Evolutionary conservation across 1,140 invertebrate genomes (phyloP), one percentile per base, ranked within the genome.

Genomic region (Reticulitermes speratus): DNA sequence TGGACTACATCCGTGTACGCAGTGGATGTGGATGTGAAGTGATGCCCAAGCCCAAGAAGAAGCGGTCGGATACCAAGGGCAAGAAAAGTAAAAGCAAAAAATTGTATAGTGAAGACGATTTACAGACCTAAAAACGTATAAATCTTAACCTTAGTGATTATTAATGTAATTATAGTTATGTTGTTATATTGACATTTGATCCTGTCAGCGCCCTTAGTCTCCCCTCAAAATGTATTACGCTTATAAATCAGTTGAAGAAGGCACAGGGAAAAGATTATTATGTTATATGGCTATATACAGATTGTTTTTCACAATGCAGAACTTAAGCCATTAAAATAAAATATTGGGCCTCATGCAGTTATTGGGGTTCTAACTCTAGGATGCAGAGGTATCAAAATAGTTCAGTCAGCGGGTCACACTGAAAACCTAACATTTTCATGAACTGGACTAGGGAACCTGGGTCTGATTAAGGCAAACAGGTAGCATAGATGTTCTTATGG

Each of bases 1-100:
- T 86, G 14, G 97, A 97, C 91, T 96, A 97, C 91, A 96, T 97
- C 87, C 92, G 92, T 88, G 94, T 97, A 81, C 93, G 96, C 86
- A 96, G 95, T 88, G 97, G 96, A 16, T 97, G 96, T 91, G 94
- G 95, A 87, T 97, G 97, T 90, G 94, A 96, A 90, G 85, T 86
- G 38, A 75, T 81, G 85, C 85, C 85, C 32, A 86, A 86, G 44
- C 59, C 85, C n/a, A 86, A 86, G 85, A 86, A 86, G 69, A 86
- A 86, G 48, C 85, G 65, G 5, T 32, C 59, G 12, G 30, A 65
- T 45, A 32, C 59, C 32, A 55, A 81, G 30, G 55, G 55, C 23
- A 65, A 52, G 59, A 86, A 86, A 45, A 86, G 38, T 30, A 81
- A 45, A 45, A 65, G 75, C 32, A 81, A 38, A n/a, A 86, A 75